A percentile compares a stretch with the other conserved stretches of the same genome.
These are phyloP conservation scores for Drosophila quinaria DNA, from an alignment of 2,888 invertebrate species.

Conservation along the genomic window DNA sequence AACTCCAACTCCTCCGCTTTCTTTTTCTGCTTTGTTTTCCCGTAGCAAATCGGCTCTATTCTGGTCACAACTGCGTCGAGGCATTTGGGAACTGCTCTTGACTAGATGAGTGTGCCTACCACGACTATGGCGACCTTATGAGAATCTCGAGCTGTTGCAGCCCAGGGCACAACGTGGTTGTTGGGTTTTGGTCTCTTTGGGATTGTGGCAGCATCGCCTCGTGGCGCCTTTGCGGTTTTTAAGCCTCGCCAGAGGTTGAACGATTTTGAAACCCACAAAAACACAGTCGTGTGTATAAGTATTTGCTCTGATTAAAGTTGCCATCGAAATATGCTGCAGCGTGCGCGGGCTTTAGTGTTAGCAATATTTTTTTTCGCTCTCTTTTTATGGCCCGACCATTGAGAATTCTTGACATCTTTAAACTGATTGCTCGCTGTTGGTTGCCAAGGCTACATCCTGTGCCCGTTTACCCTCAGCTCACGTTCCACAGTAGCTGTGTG, in stretches of 20 bases:
- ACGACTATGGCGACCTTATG: slow-evolving; percentile 37
- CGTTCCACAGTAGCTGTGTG: slow-evolving; percentile 22
- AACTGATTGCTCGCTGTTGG: slow-evolving; percentile 71
- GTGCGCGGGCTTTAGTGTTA: slow-evolving; percentile 49
- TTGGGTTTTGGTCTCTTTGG: slow-evolving; percentile 39
- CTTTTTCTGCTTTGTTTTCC: background rate
- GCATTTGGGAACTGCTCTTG: slow-evolving; percentile 61
- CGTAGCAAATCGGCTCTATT: slow-evolving; percentile 69
- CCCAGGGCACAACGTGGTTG: slow-evolving; percentile 48
- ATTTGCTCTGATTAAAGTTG: slow-evolving; percentile 66
- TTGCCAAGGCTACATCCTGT: slow-evolving; percentile 54
- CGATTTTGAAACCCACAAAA: slow-evolving; percentile 26
- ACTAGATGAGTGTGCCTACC: slow-evolving; percentile 56
- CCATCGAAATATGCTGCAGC: slow-evolving; percentile 19
- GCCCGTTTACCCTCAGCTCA: slow-evolving; percentile 15
- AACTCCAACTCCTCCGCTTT: background rate
- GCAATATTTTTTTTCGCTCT: slow-evolving; percentile 54
- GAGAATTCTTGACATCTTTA: slow-evolving; percentile 72
- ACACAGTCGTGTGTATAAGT: slow-evolving; percentile 27
- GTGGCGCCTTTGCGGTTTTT: slow-evolving; percentile 57
- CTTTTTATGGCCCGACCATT: slow-evolving; percentile 62
- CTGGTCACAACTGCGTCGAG: slow-evolving; percentile 62
- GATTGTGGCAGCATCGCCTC: slow-evolving; percentile 37
- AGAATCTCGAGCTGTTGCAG: slow-evolving; percentile 20
- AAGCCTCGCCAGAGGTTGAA: slow-evolving; percentile 49